Conservation (phyloP, 2,797 vertebrate species). For the Tokudaia muenninki region DNA sequence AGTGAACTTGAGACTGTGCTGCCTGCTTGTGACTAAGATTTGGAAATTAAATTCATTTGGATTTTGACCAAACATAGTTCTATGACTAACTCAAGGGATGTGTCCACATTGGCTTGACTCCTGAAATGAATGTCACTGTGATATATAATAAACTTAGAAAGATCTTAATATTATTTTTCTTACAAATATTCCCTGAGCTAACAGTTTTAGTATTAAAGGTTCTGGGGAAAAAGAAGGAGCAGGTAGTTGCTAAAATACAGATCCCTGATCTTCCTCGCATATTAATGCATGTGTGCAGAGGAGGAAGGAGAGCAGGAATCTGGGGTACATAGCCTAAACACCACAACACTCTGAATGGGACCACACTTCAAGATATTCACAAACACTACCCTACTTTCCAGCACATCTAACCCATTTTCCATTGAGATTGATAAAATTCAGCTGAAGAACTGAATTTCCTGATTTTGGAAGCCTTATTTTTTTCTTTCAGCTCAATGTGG, state of each 20-base stretch:
- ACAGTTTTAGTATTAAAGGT: neutral
- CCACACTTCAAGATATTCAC: neutral
- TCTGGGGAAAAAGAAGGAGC: neutral
- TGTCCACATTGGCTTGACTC: constrained; percentile 31
- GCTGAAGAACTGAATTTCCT: neutral
- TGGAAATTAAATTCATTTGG: constrained; percentile 34
- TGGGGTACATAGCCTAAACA: neutral
- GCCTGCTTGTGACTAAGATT: neutral
- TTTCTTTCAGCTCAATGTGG: neutral
- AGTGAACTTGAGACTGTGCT: neutral
- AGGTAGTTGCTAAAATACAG: neutral
- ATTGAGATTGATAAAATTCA: neutral
- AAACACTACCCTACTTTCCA: neutral
- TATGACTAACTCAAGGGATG: neutral
- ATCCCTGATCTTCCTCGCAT: neutral
- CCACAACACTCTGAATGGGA: neutral
- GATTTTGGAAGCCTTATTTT: neutral
- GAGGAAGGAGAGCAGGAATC: neutral
- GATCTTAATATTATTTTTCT: constrained; percentile 11
- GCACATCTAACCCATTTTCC: neutral
- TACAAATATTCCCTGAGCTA: neutral
- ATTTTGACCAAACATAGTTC: constrained; percentile 3
- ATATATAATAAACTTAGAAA: neutral
- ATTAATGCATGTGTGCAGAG: neutral
- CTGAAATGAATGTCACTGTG: constrained; percentile 12